These are phyloP conservation scores for Hemibagrus guttatus DNA, from an alignment of 2,797 vertebrate genomes.

Conservation along the genomic window DNA sequence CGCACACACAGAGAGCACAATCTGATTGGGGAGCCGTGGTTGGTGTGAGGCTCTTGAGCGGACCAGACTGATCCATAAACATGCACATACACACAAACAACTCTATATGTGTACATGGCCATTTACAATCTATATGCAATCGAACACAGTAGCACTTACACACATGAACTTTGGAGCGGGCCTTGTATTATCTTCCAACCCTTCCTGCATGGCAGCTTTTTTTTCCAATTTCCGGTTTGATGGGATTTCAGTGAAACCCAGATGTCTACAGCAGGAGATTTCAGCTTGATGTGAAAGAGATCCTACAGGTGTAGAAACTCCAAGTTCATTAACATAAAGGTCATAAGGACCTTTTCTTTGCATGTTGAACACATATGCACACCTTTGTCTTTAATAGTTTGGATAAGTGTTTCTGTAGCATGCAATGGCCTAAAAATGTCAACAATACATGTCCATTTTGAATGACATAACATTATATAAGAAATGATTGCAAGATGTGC, in stretches of 20 bases:
- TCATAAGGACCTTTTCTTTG: constrained; percentile 5
- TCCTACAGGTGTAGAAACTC: not conserved
- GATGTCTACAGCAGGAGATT: not conserved
- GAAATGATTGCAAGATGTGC: constrained; percentile 32
- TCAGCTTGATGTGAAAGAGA: not conserved
- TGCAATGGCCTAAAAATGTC: constrained; percentile 37
- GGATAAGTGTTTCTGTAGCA: constrained; percentile 35
- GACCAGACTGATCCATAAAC: constrained; percentile 15
- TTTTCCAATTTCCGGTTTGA: not conserved
- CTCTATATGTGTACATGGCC: not conserved
- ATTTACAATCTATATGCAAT: constrained; percentile 31
- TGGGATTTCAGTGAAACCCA: constrained; percentile 1
- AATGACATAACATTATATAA: constrained; percentile 20
- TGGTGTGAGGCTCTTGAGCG: not conserved
- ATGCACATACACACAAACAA: constrained; percentile 15
- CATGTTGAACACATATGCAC: constrained; percentile 32
- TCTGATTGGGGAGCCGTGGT: constrained; percentile 72
- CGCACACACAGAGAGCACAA: constrained; percentile 81
- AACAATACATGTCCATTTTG: constrained; percentile 9
- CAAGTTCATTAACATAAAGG: not conserved
- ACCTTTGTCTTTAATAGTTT: constrained; percentile 1
- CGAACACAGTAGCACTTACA: constrained; percentile 55
- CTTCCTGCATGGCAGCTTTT: constrained; percentile 20
- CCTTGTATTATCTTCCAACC: constrained; percentile 14
- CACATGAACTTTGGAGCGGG: not conserved